Conservation (phyloP, 2,888 invertebrate species). For the Rotaria sp. region DNA sequence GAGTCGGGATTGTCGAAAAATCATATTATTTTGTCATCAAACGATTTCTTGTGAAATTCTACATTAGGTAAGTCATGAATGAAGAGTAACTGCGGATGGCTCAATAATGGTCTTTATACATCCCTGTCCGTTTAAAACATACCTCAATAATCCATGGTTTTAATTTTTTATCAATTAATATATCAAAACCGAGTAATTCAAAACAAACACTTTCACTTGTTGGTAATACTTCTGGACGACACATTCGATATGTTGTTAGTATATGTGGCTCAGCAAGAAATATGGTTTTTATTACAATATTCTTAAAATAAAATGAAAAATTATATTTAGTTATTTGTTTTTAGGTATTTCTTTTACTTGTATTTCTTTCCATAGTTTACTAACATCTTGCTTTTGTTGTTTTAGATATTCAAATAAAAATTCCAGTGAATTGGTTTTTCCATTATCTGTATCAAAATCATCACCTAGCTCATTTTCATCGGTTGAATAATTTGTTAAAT, state of each 20-base stretch:
- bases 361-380: constrained; percentile 51
- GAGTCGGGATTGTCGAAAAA: too few relatives aligned
- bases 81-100: too few relatives aligned
- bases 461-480: constrained; percentile 52
- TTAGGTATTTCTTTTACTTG: constrained; percentile 15
- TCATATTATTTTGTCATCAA: too few relatives aligned
- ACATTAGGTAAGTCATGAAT: too few relatives aligned
- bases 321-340: not conserved
- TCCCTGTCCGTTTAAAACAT: not conserved
- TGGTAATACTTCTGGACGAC: constrained; percentile 51
- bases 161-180: constrained; percentile 53
- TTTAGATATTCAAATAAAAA: constrained; percentile 52
- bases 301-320: constrained; percentile 31
- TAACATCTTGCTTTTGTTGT: constrained; percentile 50
- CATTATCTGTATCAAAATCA: constrained; percentile 44
- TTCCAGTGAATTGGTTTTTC: constrained; percentile 52
- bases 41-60: too few relatives aligned
- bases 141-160: constrained; percentile 55
- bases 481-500: constrained; percentile 56
- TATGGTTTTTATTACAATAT: constrained; percentile 42
- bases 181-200: constrained; percentile 55
- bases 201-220: constrained; percentile 55
- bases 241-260: constrained; percentile 54
- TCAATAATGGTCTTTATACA: too few relatives aligned
- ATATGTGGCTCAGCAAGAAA: constrained; percentile 52